These are phyloP conservation scores for Argyresthia albistria DNA, from an alignment of 2,888 invertebrate genomes.

Conservation along the genomic window DNA sequence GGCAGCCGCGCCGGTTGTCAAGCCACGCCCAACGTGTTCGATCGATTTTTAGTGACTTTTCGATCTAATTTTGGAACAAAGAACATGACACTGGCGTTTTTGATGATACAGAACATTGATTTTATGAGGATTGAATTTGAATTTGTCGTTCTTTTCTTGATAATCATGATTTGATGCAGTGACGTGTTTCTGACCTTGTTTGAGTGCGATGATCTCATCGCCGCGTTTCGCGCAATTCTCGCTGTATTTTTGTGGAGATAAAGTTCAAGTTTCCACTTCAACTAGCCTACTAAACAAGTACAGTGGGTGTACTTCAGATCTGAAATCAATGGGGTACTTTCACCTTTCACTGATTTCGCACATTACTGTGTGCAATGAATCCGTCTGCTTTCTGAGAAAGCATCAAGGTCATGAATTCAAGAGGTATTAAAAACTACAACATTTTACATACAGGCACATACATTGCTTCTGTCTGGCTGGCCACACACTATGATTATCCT, in stretches of 20 bases:
- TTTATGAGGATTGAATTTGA: not conserved
- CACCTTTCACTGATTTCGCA: slow-evolving; percentile 18
- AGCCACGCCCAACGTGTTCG: slow-evolving; percentile 9
- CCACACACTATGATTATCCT: too few species aligned
- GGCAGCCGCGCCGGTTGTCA: slow-evolving; percentile 21
- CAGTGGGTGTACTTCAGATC: not conserved
- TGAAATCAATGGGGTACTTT: slow-evolving; percentile 14
- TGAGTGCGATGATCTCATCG: slow-evolving; percentile 37
- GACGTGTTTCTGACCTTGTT: slow-evolving; percentile 27
- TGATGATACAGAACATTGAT: too few species aligned
- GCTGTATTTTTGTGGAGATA: too few species aligned
- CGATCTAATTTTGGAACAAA: too few species aligned
- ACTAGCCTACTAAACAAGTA: not conserved
- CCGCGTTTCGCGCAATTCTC: not conserved
- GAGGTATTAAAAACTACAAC: too few species aligned
- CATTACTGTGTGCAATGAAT: not conserved
- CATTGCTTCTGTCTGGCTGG: too few species aligned
- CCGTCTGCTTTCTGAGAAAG: too few species aligned
- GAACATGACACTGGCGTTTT: too few species aligned
- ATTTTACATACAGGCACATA: too few species aligned
- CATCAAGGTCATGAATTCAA: too few species aligned
- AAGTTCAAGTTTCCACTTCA: too few species aligned
- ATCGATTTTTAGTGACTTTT: not conserved
- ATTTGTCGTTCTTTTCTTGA: not conserved
- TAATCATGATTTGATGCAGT: slow-evolving; percentile 9